Evolutionary conservation across 2,888 invertebrate species (phyloP).

Genomic region (Tenthredo notha): DNA sequence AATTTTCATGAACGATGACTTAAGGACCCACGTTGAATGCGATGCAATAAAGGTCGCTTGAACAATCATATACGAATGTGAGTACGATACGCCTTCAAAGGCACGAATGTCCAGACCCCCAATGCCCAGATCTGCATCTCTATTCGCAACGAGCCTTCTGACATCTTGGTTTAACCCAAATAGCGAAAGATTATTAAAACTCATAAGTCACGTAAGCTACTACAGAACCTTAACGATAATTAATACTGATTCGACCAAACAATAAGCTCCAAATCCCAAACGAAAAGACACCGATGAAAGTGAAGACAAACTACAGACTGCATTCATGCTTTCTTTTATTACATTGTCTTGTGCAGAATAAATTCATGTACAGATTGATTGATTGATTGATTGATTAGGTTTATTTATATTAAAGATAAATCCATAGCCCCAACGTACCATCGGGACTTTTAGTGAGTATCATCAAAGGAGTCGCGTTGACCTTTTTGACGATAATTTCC

Average conservation of each 20-base stretch:
- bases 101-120: slow-evolving; percentile 1
- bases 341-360: neutral
- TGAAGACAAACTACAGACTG: neutral
- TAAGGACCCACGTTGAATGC: neutral
- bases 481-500: neutral
- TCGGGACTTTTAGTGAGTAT: neutral
- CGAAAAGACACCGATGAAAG: neutral
- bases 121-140: slow-evolving; percentile 1
- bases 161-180: neutral
- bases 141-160: slow-evolving; percentile 25
- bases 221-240: neutral
- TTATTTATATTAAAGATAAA: neutral
- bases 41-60: slow-evolving; percentile 11
- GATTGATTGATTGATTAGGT: too few species aligned
- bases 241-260: neutral
- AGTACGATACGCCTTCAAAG: neutral
- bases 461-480: slow-evolving; percentile 6
- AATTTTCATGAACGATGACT: neutral
- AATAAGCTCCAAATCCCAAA: neutral
- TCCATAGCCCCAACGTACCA: neutral
- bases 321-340: neutral
- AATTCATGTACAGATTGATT: neutral
- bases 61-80: neutral
- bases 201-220: neutral
- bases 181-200: neutral